A percentile compares a stretch with the other conserved stretches of the same genome.
phyloP scores from a whole-genome alignment of 1,140 invertebrate genomes.

The Cyclina sinensis region DNA sequence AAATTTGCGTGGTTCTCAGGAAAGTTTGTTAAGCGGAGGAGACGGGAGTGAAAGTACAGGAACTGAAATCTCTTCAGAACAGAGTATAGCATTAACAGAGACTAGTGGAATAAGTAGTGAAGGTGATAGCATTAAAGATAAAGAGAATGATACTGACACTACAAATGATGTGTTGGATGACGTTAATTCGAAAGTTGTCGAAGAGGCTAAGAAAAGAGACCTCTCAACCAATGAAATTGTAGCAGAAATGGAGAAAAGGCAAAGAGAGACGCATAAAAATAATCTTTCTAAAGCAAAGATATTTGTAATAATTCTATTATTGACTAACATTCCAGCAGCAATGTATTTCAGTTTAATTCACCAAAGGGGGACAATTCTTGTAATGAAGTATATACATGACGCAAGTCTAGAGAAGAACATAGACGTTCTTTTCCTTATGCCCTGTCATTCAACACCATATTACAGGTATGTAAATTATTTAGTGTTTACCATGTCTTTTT shows the following conservation, averaged over 20 bases:
- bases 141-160: neutral
- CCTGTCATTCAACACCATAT: slow-evolving; percentile 96
- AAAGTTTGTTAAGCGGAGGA: slow-evolving; percentile 49
- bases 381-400: slow-evolving; percentile 90
- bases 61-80: slow-evolving; percentile 51
- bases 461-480: slow-evolving; percentile 89
- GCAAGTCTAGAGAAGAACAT: slow-evolving; percentile 82
- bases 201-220: slow-evolving; percentile 41
- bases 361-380: slow-evolving; percentile 93
- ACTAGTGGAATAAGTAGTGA: slow-evolving; percentile 53
- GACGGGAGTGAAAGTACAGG: slow-evolving; percentile 49
- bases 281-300: slow-evolving; percentile 78
- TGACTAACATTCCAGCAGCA: slow-evolving; percentile 85
- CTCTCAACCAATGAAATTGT: slow-evolving; percentile 33
- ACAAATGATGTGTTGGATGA: neutral
- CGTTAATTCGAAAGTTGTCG: neutral
- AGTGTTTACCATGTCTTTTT: too few relatives aligned
- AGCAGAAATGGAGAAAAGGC: slow-evolving; percentile 64
- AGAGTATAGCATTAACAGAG: slow-evolving; percentile 49
- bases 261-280: slow-evolving; percentile 72
- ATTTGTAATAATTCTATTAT: slow-evolving; percentile 79
- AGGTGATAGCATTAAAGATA: neutral
- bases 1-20: slow-evolving; percentile 20
- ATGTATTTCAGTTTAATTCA: slow-evolving; percentile 93
- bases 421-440: slow-evolving; percentile 95